These are phyloP conservation scores for Phaethornis superciliosus DNA, from an alignment of 2,113 vertebrate genomes.

Conservation along the genomic window DNA sequence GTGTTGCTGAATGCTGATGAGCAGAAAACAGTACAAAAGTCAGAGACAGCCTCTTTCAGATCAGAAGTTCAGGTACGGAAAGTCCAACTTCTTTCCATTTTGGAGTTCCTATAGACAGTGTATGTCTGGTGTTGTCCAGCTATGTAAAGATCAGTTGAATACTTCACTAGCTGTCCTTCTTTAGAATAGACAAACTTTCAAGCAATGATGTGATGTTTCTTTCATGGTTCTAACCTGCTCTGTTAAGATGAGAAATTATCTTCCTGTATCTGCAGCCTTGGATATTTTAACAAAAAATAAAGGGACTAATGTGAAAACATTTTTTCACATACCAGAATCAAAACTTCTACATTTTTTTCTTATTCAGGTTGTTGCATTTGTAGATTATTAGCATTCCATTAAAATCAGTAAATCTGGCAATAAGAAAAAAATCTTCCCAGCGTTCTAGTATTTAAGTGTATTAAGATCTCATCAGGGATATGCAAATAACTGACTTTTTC, in stretches of 20 bases:
- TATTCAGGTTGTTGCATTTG: background rate
- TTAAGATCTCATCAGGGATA: background rate
- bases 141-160: background rate
- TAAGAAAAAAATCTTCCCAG: background rate
- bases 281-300: background rate
- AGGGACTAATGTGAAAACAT: background rate
- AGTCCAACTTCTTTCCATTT: background rate
- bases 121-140: background rate
- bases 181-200: background rate
- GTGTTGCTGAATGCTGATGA: slow-evolving; percentile 66
- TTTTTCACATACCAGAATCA: background rate
- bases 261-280: background rate
- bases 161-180: background rate
- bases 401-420: background rate
- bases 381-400: background rate
- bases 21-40: slow-evolving; percentile 43
- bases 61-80: slow-evolving; percentile 10
- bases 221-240: background rate
- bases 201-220: slow-evolving; percentile 5
- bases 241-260: background rate
- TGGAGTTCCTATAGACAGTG: background rate
- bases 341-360: background rate
- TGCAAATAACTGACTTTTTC: background rate
- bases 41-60: slow-evolving; percentile 23
- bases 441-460: background rate